These are phyloP conservation scores for Megaceryle alcyon DNA, from an alignment of 2,797 vertebrate species.

Conservation along the genomic window DNA sequence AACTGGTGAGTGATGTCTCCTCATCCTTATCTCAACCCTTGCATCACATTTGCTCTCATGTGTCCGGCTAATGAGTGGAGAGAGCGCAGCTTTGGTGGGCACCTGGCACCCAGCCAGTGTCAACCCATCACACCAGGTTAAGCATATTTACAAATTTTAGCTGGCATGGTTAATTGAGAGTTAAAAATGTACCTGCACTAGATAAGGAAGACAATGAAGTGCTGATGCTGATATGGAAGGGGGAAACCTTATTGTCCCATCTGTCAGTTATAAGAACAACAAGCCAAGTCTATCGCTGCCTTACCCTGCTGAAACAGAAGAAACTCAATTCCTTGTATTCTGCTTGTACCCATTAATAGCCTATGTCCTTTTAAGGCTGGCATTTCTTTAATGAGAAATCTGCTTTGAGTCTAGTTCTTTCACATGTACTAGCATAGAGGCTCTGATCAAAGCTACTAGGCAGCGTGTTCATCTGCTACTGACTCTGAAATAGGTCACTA, in stretches of 20 bases:
- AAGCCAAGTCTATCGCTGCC: background rate
- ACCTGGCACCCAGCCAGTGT: background rate
- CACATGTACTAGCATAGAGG: background rate
- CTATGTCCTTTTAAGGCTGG: background rate
- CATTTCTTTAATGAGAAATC: background rate
- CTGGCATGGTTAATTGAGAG: background rate
- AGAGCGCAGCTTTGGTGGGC: background rate
- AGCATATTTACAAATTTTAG: background rate
- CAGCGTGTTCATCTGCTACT: background rate
- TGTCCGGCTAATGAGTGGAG: background rate
- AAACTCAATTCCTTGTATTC: conserved; percentile 3
- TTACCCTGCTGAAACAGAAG: background rate
- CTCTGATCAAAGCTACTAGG: background rate
- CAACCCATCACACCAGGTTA: background rate
- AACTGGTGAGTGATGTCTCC: background rate
- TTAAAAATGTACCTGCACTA: background rate
- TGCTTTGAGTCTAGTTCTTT: background rate
- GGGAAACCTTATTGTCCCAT: background rate
- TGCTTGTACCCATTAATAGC: conserved; percentile 12
- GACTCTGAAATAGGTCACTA: background rate
- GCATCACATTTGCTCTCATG: background rate
- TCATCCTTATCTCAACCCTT: background rate
- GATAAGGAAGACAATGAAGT: background rate
- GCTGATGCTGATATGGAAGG: background rate
- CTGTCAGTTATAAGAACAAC: conserved; percentile 11